Evolutionary conservation across 2,113 vertebrate species (phyloP), one percentile per base, ranked within the genome.

Genomic region (Seriola quinqueradiata): DNA sequence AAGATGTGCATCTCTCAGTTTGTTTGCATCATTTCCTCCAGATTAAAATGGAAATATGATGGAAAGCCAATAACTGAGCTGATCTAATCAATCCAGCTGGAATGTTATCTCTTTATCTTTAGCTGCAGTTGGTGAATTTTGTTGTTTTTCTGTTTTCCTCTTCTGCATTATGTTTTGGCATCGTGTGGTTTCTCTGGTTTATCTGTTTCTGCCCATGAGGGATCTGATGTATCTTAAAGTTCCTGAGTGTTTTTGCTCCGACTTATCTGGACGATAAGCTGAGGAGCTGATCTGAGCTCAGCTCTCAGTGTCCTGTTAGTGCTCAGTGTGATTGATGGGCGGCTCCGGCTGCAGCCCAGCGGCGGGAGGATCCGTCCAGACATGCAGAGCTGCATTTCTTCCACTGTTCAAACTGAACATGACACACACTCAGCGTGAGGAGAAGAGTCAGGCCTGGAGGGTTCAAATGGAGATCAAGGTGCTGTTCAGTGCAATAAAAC

Each of bases 381-480:
- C 93, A 86, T 0, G 92, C 71, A 19, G 70, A 5, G 75, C 44
- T 44, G 32, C 68, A 65, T 83, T 77, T 83, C 60, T 80, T 61
- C 9, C 19, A 54, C 67, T 70, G 69, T 83, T 83, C 44, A 60
- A 54, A 63, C 81, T 63, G 44, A 68, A 38, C 32, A 12, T 12
- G 34, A 3, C 38, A 46, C 59, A 3, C 38, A 19, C 8, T 28
- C n/a, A 57, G 5, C 4, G 16, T 7, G n/a, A 48, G 57, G 40
- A 64, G 21, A 70, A 58, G 76, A 79, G 84, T 77, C 83, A 55
- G 82, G 87, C 25, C 81, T 75, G 58, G 68, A 87, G 58, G 93
- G 94, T 48, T 77, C 87, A 86, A 17, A 85, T 76, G 93, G 93
- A 94, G 92, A 84, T 89, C 55, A n/a, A 3, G 82, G 50, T 72